Evolutionary conservation across 2,888 invertebrate genomes (phyloP).

Genomic region (Tetragonisca angustula): DNA sequence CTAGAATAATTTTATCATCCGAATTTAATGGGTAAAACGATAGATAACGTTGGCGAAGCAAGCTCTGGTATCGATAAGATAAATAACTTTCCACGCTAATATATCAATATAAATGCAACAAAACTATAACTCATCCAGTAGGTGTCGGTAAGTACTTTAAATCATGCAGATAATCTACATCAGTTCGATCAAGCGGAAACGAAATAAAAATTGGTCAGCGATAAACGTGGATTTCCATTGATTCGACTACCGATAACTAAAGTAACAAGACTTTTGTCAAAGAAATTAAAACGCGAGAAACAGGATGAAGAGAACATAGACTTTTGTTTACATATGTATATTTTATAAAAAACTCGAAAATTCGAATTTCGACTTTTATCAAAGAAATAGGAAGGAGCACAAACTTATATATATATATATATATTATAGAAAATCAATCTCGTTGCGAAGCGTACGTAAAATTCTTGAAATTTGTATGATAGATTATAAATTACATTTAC

Average conservation of each 20-base stretch:
- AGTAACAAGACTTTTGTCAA: too few species aligned
- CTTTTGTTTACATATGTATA: too few species aligned
- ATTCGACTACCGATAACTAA: neutral
- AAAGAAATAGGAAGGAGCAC: too few species aligned
- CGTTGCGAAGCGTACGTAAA: too few species aligned
- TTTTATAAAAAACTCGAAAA: too few species aligned
- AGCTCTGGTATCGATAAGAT: slow-evolving; percentile 30
- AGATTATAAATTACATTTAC: too few species aligned
- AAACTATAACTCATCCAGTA: neutral
- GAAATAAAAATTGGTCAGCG: neutral
- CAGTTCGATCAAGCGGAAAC: neutral
- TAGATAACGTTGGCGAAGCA: slow-evolving; percentile 10
- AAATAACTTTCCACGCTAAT: slow-evolving; percentile 25
- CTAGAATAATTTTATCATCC: slow-evolving; percentile 26
- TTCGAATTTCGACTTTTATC: too few species aligned
- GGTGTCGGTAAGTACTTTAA: neutral
- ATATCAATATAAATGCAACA: slow-evolving; percentile 14
- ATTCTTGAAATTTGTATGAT: too few species aligned
- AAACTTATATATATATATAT: too few species aligned
- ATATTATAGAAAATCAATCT: too few species aligned
- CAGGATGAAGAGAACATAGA: too few species aligned
- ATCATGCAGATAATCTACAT: neutral
- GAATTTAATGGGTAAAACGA: slow-evolving; percentile 4
- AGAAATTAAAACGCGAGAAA: too few species aligned
- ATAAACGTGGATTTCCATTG: neutral